These are phyloP conservation scores for Sinodicranocentrus sp. DNA, from an alignment of 2,888 invertebrate species.

Conservation along the genomic window DNA sequence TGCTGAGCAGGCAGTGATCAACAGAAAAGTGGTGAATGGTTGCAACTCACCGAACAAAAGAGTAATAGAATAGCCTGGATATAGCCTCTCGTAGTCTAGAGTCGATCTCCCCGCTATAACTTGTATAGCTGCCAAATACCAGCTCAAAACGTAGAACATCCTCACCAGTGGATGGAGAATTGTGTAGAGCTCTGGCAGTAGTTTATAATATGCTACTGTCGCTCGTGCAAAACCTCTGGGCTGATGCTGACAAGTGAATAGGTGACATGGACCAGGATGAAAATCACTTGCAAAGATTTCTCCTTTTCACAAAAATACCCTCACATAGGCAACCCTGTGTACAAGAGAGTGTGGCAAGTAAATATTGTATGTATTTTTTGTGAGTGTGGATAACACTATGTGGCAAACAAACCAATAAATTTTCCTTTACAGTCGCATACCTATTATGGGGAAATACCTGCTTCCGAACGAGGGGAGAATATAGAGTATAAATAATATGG, in stretches of 20 bases:
- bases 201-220: constrained; percentile 19
- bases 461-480: neutral
- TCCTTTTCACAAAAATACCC: neutral
- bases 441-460: neutral
- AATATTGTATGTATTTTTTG: constrained; percentile 5
- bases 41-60: neutral
- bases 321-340: neutral
- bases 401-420: constrained; percentile 56
- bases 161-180: neutral
- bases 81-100: neutral
- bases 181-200: neutral
- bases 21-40: neutral
- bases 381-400: neutral
- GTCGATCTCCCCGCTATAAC: neutral
- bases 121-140: neutral
- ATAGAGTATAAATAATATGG: constrained; percentile 16
- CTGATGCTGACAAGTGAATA: constrained; percentile 32
- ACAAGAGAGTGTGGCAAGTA: neutral
- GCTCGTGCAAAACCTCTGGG: constrained; percentile 2
- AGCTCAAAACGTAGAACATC: neutral
- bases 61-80: neutral
- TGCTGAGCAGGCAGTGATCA: constrained; percentile 9
- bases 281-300: constrained; percentile 30
- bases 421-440: neutral
- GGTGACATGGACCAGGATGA: constrained; percentile 37